Evolutionary conservation across 2,797 vertebrate genomes (phyloP), one percentile per base, ranked within the genome.

Genomic region (Merluccius polli): DNA sequence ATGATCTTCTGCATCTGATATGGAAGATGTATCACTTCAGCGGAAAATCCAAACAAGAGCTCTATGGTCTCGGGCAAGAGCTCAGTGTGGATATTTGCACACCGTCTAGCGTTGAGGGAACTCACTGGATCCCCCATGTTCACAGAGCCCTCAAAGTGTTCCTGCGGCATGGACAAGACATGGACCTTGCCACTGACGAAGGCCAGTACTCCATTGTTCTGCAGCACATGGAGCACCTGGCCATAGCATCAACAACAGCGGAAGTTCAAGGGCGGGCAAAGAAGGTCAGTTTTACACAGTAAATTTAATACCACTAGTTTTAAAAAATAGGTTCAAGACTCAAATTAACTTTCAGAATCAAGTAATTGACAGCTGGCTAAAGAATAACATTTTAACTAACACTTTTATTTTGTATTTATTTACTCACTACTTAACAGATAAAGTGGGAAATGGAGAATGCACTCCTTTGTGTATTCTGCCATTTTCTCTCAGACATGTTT

Each of bases 201-300:
- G 80, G n/a, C 11, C 77, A 79, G 52, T 59, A 76, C 75, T 67
- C 52, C 0, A 36, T 72, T 36, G 38, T 65, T 63, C 69, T 76
- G 29, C 77, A 80, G n/a, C 75, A 82, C 33, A 80, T 75, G 78
- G 65, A 76, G 36, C 78, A 72, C 36, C 71, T 80, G 76, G 69
- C 72, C 15, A 13, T 73, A 72, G 36, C 76, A 73, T 41, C 74
- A 72, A 31, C 76, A 73, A 33, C 74, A 44, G 16, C 0, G 9
- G 75, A 82, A 29, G 70, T 79, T 73, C 73, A 77, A 73, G 79
- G 79, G 27, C 70, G 70, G 30, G 70, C 81, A 75, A 82, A 75
- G 16, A 75, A 59, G 76, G 65, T 82, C 24, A 27, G 76, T 70
- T 78, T 75, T 33, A 71, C 31, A 69, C 30, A 75, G 27, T 71